These are phyloP conservation scores for Pogonophryne albipinna DNA, from an alignment of 2,797 vertebrate genomes.

Conservation along the genomic window DNA sequence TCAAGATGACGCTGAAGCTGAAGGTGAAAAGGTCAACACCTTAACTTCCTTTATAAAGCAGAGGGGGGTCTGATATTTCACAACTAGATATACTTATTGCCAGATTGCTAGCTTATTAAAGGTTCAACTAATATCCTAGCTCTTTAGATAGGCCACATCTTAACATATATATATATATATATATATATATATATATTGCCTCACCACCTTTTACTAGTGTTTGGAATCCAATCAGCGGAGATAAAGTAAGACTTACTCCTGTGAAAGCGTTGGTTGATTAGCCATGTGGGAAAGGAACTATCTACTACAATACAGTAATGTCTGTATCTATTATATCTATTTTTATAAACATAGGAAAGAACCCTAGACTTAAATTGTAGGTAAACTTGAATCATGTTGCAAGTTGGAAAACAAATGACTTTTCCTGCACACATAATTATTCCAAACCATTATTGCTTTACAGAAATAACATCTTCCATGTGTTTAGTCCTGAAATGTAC, in stretches of 20 bases:
- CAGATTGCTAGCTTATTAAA: conserved; percentile 77
- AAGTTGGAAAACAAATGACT: background rate
- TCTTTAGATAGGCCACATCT: conserved; percentile 59
- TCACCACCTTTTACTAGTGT: conserved; percentile 42
- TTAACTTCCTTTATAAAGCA: conserved; percentile 61
- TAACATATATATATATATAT: conserved; percentile 70
- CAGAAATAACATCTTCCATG: conserved; percentile 33
- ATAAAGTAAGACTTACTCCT: conserved; percentile 22
- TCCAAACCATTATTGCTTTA: conserved; percentile 21
- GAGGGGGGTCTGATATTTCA: conserved; percentile 39
- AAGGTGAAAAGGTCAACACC: conserved; percentile 72
- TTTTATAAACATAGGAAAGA: conserved; percentile 9
- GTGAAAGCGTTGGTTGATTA: conserved; percentile 48
- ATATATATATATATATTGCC: conserved; percentile 65
- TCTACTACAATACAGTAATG: conserved; percentile 20
- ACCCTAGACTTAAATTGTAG: conserved; percentile 26
- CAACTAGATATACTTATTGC: conserved; percentile 50
- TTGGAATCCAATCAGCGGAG: conserved; percentile 28
- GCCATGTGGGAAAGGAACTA: conserved; percentile 38
- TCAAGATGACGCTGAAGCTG: conserved; percentile 7
- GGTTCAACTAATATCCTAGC: conserved; percentile 74
- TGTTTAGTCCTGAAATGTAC: conserved; percentile 23
- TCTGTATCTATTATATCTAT: conserved; percentile 7
- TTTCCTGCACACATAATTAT: background rate
- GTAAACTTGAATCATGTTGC: conserved; percentile 40